These are phyloP conservation scores for Drosophila stalkeri DNA, from an alignment of 2,888 invertebrate species.

Conservation along the genomic window DNA sequence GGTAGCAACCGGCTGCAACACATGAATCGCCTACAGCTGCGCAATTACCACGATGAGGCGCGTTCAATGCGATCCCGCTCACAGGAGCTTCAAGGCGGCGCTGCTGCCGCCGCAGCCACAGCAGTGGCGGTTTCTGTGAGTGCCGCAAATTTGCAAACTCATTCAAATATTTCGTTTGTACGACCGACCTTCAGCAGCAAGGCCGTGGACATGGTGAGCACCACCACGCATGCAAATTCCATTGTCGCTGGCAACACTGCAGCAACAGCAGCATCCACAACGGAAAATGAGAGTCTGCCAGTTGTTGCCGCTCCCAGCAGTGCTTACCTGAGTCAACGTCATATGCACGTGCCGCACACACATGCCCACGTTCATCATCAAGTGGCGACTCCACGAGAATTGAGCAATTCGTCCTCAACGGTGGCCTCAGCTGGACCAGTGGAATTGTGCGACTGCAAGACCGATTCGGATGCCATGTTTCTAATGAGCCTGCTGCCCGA, in stretches of 20 bases:
- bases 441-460: constrained; percentile 83
- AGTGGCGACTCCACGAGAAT: constrained; percentile 43
- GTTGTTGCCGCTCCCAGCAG: constrained; percentile 30
- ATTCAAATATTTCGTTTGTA: constrained; percentile 80
- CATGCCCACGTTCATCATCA: constrained; percentile 57
- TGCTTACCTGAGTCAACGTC: constrained; percentile 55
- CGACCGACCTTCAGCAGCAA: constrained; percentile 81
- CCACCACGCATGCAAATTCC: constrained; percentile 65
- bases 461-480: constrained; percentile 85
- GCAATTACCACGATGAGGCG: constrained; percentile 74
- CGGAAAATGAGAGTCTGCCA: constrained; percentile 39
- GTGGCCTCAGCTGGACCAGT: constrained; percentile 39
- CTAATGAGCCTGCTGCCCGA: constrained; percentile 84
- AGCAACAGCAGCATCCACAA: constrained; percentile 17
- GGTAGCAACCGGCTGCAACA: constrained; percentile 55
- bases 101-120: constrained; percentile 24
- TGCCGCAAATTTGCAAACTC: constrained; percentile 50
- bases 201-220: constrained; percentile 78
- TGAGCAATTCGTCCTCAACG: constrained; percentile 40
- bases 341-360: constrained; percentile 45
- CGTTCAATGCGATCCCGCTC: constrained; percentile 72
- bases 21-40: constrained; percentile 70
- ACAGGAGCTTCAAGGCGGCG: constrained; percentile 65
- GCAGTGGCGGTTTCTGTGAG: constrained; percentile 18
- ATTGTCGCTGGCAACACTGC: constrained; percentile 19